These are phyloP conservation scores for Stigmatopora nigra DNA, from an alignment of 2,113 vertebrate genomes.

Conservation along the genomic window DNA sequence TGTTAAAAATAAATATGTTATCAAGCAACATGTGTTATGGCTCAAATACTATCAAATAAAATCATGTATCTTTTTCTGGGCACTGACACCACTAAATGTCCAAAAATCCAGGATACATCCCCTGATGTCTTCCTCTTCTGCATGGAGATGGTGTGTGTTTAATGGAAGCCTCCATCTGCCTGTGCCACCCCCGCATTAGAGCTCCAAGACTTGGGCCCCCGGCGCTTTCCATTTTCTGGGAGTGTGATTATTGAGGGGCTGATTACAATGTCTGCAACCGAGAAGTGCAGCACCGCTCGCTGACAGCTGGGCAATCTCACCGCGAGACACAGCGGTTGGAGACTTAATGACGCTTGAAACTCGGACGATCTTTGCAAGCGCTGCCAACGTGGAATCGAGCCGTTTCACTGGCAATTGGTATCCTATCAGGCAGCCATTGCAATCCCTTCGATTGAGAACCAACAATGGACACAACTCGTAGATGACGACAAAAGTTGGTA, in stretches of 20 bases:
- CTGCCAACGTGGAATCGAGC: conserved; percentile 64
- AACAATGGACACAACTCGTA: not conserved
- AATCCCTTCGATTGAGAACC: conserved; percentile 48
- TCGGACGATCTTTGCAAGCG: conserved; percentile 52
- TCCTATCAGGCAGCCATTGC: conserved; percentile 53
- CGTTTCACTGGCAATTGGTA: conserved; percentile 60
- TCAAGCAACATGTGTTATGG: conserved; percentile 12
- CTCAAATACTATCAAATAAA: conserved; percentile 6
- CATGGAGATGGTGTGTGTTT: conserved; percentile 50
- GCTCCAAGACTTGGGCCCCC: conserved; percentile 64
- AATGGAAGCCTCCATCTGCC: conserved; percentile 69
- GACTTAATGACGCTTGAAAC: conserved; percentile 72
- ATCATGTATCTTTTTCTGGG: conserved; percentile 17
- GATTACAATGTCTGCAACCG: conserved; percentile 70
- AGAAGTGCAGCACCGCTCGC: conserved; percentile 58
- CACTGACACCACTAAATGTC: conserved; percentile 28
- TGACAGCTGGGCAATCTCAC: conserved; percentile 63
- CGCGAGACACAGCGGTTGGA: conserved; percentile 59
- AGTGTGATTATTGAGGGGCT: conserved; percentile 72
- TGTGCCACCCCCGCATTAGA: conserved; percentile 65
- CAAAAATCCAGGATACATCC: conserved; percentile 17
- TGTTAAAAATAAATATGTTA: not conserved
- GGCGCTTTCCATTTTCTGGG: conserved; percentile 66
- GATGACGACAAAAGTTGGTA: no score
- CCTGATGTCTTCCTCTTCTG: conserved; percentile 23